phyloP scores from a whole-genome alignment of 2,888 invertebrate genomes.

The Eurytoma adleriae region DNA sequence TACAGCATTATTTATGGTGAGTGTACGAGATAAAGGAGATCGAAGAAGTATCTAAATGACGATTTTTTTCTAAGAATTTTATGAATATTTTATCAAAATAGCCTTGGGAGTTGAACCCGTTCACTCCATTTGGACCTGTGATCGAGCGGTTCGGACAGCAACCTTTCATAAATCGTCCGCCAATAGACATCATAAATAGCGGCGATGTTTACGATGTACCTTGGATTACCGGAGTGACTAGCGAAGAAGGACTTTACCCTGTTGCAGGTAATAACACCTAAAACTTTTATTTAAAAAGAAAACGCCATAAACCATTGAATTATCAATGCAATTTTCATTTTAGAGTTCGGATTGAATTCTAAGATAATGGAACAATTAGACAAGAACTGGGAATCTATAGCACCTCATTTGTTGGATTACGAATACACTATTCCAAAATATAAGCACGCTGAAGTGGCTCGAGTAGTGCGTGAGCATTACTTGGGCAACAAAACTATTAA shows the following conservation, averaged over 20 bases:
- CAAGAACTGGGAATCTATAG: slow-evolving; percentile 79
- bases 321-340: slow-evolving; percentile 64
- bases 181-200: slow-evolving; percentile 80
- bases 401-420: slow-evolving; percentile 81
- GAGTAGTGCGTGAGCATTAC: slow-evolving; percentile 79
- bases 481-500: slow-evolving; percentile 78
- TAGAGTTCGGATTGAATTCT: slow-evolving; percentile 73
- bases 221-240: slow-evolving; percentile 81
- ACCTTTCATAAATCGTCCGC: slow-evolving; percentile 83
- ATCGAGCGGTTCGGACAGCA: slow-evolving; percentile 79
- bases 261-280: slow-evolving; percentile 78
- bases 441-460: slow-evolving; percentile 76
- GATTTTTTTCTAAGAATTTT: neutral
- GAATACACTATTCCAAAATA: slow-evolving; percentile 78
- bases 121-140: slow-evolving; percentile 85
- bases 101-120: slow-evolving; percentile 82
- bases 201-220: slow-evolving; percentile 82
- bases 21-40: neutral
- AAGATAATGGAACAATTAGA: slow-evolving; percentile 78
- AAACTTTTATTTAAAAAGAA: neutral
- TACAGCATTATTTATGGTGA: neutral
- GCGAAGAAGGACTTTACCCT: slow-evolving; percentile 87
- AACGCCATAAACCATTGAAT: neutral
- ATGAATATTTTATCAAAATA: slow-evolving; percentile 58
- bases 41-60: no score